Percentiles rank a stretch among this genome's conserved stretches.
Conservation (phyloP, 92 coral and sea anemone genomes). For the Phenganax marumi region DNA sequence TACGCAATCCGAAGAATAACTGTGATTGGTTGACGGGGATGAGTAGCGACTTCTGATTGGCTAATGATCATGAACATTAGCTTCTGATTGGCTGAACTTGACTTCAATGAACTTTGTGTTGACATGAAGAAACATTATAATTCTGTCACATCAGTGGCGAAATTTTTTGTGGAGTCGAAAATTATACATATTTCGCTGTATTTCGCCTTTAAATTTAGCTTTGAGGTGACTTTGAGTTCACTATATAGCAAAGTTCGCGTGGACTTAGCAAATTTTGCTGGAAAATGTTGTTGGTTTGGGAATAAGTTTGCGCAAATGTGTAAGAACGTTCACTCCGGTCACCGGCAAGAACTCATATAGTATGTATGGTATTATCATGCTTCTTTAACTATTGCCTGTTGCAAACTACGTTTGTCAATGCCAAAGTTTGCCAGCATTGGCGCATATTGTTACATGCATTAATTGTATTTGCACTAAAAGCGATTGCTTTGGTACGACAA, state of each 20-base stretch:
- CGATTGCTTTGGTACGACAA: too few species aligned
- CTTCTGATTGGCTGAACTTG: conserved; percentile 31
- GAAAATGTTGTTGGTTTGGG: not conserved
- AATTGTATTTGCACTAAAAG: too few species aligned
- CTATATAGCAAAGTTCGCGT: not conserved
- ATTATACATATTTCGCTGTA: not conserved
- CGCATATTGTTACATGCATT: too few species aligned
- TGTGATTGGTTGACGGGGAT: not conserved
- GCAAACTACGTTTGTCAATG: too few species aligned
- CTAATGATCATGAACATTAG: not conserved
- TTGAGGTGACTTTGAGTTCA: conserved; percentile 1
- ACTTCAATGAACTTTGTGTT: conserved; percentile 23
- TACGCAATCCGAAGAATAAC: too few species aligned
- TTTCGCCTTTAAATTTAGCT: not conserved
- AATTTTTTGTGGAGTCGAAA: conserved; percentile 17
- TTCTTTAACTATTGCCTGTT: too few species aligned
- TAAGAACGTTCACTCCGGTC: not conserved
- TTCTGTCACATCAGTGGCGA: conserved; percentile 8
- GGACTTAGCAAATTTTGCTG: conserved; percentile 1
- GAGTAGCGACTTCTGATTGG: conserved; percentile 9
- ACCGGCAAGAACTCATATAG: not conserved
- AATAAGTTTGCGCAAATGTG: not conserved
- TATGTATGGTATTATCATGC: not conserved
- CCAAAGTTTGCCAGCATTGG: too few species aligned
- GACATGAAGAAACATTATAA: conserved; percentile 10